Percentiles rank a stretch among this genome's conserved stretches.
These are phyloP conservation scores for Megalopta genalis DNA, from an alignment of 1,140 invertebrate genomes.

Conservation along the genomic window DNA sequence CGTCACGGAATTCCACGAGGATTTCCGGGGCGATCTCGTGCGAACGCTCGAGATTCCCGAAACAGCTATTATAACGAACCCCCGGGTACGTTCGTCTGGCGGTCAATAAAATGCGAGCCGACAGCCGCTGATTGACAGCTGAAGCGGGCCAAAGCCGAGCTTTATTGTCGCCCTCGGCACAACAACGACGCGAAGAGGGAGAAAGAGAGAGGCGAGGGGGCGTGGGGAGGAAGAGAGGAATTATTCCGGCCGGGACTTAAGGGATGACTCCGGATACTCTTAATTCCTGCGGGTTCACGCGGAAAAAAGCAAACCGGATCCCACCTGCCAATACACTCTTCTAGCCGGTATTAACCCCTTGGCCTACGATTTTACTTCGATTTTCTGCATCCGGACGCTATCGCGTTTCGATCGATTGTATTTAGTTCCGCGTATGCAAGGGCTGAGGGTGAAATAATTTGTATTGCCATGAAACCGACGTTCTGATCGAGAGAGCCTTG, in stretches of 20 bases:
- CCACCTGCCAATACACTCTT: background rate
- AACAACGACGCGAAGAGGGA: background rate
- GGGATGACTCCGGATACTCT: conserved; percentile 34
- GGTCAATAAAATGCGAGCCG: conserved; percentile 40
- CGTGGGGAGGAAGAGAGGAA: conserved; percentile 9
- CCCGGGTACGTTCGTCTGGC: conserved; percentile 10
- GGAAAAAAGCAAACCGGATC: background rate
- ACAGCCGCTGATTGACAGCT: conserved; percentile 62
- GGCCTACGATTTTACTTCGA: no score
- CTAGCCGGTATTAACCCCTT: background rate
- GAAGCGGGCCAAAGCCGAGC: conserved; percentile 45
- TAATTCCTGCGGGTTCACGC: conserved; percentile 12
- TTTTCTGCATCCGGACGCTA: no score
- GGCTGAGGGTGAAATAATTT: no score
- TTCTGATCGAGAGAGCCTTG: no score
- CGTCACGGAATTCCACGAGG: conserved; percentile 13
- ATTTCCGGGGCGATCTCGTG: conserved; percentile 9
- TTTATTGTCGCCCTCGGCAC: conserved; percentile 42
- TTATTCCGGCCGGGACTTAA: conserved; percentile 39
- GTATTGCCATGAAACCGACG: no score
- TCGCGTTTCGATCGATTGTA: no score
- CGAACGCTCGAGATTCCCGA: conserved; percentile 15
- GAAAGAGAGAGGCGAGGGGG: no score
- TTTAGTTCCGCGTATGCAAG: no score
- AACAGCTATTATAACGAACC: conserved; percentile 50